Evolutionary conservation across 23 tunicate genomes (phyloP).

Genomic region (Halocynthia aurantium): DNA sequence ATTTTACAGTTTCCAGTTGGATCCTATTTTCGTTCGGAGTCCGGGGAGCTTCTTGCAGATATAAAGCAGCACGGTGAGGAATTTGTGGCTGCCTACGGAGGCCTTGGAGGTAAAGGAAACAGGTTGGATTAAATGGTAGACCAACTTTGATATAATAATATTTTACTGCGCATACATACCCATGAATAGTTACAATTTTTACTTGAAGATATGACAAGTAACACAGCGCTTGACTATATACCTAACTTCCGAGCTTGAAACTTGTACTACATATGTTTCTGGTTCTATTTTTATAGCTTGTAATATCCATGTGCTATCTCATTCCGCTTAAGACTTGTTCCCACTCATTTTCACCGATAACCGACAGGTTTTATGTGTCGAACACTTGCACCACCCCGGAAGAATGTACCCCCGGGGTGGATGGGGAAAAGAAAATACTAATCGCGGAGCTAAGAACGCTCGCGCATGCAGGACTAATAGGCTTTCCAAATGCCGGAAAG

Average conservation of each 20-base stretch:
- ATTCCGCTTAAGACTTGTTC: too few species aligned
- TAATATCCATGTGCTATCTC: too few species aligned
- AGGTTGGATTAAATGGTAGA: background rate
- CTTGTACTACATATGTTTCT: too few species aligned
- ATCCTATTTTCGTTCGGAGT: slow-evolving; percentile 37
- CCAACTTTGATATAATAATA: too few species aligned
- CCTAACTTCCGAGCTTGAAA: too few species aligned
- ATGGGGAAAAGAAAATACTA: slow-evolving; percentile 39
- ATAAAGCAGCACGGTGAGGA: slow-evolving; percentile 35
- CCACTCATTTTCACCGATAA: too few species aligned
- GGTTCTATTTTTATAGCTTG: too few species aligned
- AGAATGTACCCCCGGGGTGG: slow-evolving; percentile 66
- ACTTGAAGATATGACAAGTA: too few species aligned
- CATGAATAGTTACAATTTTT: too few species aligned
- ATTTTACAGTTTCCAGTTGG: slow-evolving; percentile 62
- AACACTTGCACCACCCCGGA: slow-evolving; percentile 64
- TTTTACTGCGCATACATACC: too few species aligned
- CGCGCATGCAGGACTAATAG: slow-evolving; percentile 83
- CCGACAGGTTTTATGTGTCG: slow-evolving; percentile 48
- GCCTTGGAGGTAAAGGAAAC: slow-evolving; percentile 88
- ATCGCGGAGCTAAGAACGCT: slow-evolving; percentile 59
- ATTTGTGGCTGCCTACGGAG: slow-evolving; percentile 60
- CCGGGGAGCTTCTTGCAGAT: slow-evolving; percentile 46
- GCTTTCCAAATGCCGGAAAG: slow-evolving; percentile 94
- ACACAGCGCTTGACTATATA: too few species aligned